Evolutionary conservation across 2,797 vertebrate genomes (phyloP), one percentile per base, ranked within the genome.

Genomic region (Neosalanx taihuensis): DNA sequence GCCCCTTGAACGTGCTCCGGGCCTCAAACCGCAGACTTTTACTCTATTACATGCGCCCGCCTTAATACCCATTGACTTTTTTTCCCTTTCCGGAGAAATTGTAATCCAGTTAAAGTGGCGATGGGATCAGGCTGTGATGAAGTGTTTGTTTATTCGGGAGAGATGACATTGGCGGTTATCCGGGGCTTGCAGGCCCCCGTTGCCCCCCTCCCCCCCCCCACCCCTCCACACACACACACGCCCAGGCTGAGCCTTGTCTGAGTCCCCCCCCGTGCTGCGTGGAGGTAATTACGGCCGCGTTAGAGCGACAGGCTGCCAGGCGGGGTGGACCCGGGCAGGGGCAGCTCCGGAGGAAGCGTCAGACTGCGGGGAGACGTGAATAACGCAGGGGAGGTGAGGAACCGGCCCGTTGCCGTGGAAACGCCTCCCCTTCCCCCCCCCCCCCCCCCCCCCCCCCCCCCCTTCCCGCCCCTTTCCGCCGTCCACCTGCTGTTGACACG

Each of bases 381-480:
- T 92, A 90, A 88, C 91, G 86, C 88, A 91, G 85, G 85, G 23
- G 1, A 79, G 80, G 78, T 72, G 18, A 58, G 18, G 84, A 85
- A 87, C 86, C 84, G 87, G 88, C 62, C 62, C 67, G 84, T 92
- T 89, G 83, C 87, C 80, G 88, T 92, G 85, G 89, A 81, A 92
- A 92, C 88, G 81, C 71, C 61, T 68, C 58, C 79, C 78, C 72
- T 70, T 67, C 13, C 65, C 57, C 49, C n/a, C 56, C 65, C 5
- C 46, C 10, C 46, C 64, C 62, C 18, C 12, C 20, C 1, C 61
- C 65, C 57, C 49, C n/a, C 56, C 65, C 5, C 46, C 10, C 46
- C 64, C 62, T n/a, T n/a, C n/a, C n/a, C n/a, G n/a, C 18, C 12
- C 20, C 1, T 59, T 23, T 23, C 58, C 1, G 12, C 49, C 9